A percentile compares a stretch with the other conserved stretches of the same genome.
phyloP scores from a whole-genome alignment of 2,113 vertebrate genomes.

The Epinephelus moara region DNA sequence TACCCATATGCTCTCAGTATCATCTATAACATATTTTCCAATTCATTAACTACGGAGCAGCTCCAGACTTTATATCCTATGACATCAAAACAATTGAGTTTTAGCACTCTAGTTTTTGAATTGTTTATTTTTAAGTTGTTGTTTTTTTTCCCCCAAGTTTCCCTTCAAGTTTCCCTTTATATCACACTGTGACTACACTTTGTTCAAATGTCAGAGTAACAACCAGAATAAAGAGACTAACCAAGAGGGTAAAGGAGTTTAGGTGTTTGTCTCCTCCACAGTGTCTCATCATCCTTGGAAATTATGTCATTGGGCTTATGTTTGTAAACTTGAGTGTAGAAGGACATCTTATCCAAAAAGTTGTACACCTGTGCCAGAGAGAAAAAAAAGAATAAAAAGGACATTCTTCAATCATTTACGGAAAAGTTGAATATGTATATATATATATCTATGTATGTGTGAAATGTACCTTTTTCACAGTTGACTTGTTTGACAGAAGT shows the following conservation, averaged over 20 bases:
- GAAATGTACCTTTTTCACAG: slow-evolving; percentile 92
- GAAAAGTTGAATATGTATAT: neutral
- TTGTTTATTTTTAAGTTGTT: no score
- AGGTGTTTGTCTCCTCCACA: slow-evolving; percentile 91
- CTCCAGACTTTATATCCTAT: no score
- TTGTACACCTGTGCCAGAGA: slow-evolving; percentile 90
- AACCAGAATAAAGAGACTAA: slow-evolving; percentile 68
- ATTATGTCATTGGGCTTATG: slow-evolving; percentile 93
- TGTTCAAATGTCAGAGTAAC: neutral
- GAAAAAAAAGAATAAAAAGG: neutral
- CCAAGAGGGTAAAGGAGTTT: slow-evolving; percentile 97
- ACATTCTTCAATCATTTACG: neutral
- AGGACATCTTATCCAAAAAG: slow-evolving; percentile 98
- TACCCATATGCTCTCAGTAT: no score
- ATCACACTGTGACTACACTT: no score
- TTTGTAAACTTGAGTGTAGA: slow-evolving; percentile 95
- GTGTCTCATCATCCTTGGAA: slow-evolving; percentile 93
- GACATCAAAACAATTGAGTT: no score
- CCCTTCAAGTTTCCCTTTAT: no score
- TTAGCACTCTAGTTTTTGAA: no score
- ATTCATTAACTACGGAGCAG: no score
- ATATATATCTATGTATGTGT: neutral
- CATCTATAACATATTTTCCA: no score
- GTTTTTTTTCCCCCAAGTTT: no score
- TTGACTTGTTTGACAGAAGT: slow-evolving; percentile 94